A percentile compares a stretch with the other conserved stretches of the same genome.
These are phyloP conservation scores for Rhynchotus rufescens DNA, from an alignment of 2,797 vertebrate species.

Conservation along the genomic window DNA sequence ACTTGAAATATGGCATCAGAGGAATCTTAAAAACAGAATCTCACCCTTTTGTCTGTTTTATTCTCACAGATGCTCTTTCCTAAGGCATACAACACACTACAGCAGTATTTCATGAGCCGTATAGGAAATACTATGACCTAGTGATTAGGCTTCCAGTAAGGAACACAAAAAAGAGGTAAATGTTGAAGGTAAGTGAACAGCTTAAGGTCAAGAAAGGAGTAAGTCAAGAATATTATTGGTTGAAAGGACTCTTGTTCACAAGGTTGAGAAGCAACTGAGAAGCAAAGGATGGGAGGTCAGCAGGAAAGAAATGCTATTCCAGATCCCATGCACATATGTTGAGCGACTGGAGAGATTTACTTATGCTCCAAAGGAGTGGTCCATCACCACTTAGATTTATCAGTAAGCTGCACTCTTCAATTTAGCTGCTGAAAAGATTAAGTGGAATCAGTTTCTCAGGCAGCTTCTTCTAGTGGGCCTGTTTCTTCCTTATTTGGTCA, in stretches of 20 bases:
- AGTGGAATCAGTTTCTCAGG: neutral
- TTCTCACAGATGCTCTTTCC: neutral
- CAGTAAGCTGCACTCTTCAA: neutral
- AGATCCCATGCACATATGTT: neutral
- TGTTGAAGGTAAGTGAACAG: neutral
- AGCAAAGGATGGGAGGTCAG: neutral
- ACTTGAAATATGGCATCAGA: neutral
- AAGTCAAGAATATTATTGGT: neutral
- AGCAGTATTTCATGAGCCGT: neutral
- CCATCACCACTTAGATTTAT: neutral
- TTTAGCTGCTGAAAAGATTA: neutral
- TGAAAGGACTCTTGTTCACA: neutral
- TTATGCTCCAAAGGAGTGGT: neutral
- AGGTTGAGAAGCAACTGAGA: neutral
- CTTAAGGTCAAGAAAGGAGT: neutral
- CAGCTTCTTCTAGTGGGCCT: neutral
- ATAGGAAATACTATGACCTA: neutral
- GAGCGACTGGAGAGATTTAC: conserved; percentile 3
- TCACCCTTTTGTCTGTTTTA: neutral
- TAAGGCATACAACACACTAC: neutral
- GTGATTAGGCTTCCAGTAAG: neutral
- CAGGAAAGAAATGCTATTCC: neutral
- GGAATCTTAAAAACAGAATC: neutral
- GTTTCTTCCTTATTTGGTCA: neutral
- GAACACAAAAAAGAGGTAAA: neutral